phyloP scores from a whole-genome alignment of 30 jellyfish, hydroid and myxozoan species.

The Chrysaora quinquecirrha region DNA sequence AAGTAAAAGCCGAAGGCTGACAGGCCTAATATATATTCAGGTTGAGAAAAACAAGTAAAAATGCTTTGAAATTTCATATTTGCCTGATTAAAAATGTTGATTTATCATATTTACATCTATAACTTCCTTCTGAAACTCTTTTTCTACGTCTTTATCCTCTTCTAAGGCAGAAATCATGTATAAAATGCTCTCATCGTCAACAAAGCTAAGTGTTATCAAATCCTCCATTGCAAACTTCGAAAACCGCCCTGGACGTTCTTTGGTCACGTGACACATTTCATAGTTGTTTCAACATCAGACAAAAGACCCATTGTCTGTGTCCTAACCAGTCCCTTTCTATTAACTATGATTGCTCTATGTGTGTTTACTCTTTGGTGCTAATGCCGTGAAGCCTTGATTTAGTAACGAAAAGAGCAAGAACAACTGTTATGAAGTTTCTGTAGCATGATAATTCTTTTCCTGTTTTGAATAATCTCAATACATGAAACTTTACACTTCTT shows the following conservation, averaged over 20 bases:
- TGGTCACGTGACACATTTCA: background rate
- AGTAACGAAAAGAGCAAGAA: too few species aligned
- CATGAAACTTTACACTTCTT: too few species aligned
- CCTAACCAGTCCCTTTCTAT: slow-evolving; percentile 18
- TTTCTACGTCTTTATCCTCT: background rate
- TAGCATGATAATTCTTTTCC: too few species aligned
- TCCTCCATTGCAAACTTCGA: slow-evolving; percentile 3
- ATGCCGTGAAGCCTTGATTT: too few species aligned
- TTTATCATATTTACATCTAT: background rate
- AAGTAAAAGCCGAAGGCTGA: background rate
- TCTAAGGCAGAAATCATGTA: background rate
- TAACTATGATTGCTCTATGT: slow-evolving; percentile 13
- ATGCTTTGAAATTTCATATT: background rate
- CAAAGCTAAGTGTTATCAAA: background rate
- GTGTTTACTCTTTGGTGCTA: too few species aligned
- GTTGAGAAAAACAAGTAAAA: background rate
- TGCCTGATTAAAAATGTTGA: background rate
- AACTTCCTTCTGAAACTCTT: background rate
- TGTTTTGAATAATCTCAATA: too few species aligned
- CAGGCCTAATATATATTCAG: background rate
- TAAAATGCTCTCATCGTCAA: background rate
- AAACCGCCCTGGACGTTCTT: slow-evolving; percentile 1
- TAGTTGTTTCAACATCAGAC: background rate
- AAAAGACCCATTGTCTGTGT: background rate
- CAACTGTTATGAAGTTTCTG: too few species aligned